Evolutionary conservation across 2,797 vertebrate genomes (phyloP), one percentile per base, ranked within the genome.

Genomic region (Thaleichthys pacificus): DNA sequence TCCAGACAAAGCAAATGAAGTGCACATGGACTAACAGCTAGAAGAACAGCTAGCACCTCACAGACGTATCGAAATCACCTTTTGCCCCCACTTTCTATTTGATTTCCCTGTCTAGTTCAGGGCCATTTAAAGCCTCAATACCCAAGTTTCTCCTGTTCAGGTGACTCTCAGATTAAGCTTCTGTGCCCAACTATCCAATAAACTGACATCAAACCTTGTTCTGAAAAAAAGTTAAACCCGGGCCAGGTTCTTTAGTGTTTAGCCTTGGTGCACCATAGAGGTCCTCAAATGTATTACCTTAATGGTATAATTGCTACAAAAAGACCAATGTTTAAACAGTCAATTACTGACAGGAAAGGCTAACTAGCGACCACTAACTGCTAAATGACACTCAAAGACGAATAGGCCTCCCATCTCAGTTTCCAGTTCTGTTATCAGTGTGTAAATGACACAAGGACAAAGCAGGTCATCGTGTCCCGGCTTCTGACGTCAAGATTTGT

Each of bases 391-490:
- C 12, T 14, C 24, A 17, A 15, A 30, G 65, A 28, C 22, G 12
- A 71, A 68, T 42, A 75, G 58, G 9, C 1, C 2, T 65, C 22
- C 24, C 64, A 56, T 49, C 63, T 35, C 22, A 26, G 42, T 47
- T 77, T 65, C n/a, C 21, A 22, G 47, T 51, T 5, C 9, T 30
- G 56, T 75, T 73, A 82, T 72, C 69, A 38, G 63, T 5, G 12
- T 63, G 38, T 35, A 12, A 28, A 60, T 67, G 70, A 76, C 74
- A 56, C 70, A 35, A 70, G 70, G 70, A 76, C 79, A 84, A 79
- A 77, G 66, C 71, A 63, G 80, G 79, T 80, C 77, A 61, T 66
- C 65, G 57, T 49, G 21, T 65, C 0, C 38, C 11, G 68, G 42
- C 47, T 69, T 28, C 22, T 80, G 85, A 77, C 74, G 76, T 72